Conservation (phyloP, 2,113 vertebrate genomes). For the Hemichromis elongatus region DNA sequence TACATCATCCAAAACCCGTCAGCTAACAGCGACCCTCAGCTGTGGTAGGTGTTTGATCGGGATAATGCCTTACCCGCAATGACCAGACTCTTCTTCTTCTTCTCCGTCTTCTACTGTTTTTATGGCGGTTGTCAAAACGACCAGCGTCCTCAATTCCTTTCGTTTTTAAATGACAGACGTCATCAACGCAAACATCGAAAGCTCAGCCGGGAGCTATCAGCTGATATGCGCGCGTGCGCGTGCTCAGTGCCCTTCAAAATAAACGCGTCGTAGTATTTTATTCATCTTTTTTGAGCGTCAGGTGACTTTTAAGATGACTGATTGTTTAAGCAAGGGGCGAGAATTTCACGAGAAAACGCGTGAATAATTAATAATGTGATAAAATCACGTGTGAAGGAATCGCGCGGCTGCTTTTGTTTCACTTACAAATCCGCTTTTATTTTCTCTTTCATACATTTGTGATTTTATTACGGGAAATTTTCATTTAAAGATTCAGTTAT, state of each 20-base stretch:
- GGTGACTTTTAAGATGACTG: not conserved
- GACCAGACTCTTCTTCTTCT: not conserved
- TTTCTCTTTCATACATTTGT: not conserved
- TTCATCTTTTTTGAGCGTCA: not conserved
- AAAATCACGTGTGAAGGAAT: not conserved
- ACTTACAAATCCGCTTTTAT: fast-evolving
- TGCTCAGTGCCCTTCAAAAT: not conserved
- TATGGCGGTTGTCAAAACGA: fast-evolving
- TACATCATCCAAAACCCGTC: not conserved
- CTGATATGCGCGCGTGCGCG: not conserved
- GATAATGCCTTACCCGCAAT: not conserved
- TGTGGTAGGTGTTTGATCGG: not conserved
- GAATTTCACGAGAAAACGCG: not conserved
- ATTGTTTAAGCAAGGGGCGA: not conserved
- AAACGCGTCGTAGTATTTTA: not conserved
- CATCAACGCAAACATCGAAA: not conserved
- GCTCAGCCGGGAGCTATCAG: not conserved
- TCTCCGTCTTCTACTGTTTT: not conserved
- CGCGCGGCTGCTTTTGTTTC: fast-evolving
- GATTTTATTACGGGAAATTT: not conserved
- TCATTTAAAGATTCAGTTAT: not conserved
- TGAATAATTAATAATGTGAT: not conserved
- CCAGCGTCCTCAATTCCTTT: not conserved
- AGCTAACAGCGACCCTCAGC: not conserved
- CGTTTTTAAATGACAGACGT: not conserved